Evolutionary conservation across 1,140 invertebrate species (phyloP), one percentile per base, ranked within the genome.

Genomic region (Meloidogyne floridensis): DNA sequence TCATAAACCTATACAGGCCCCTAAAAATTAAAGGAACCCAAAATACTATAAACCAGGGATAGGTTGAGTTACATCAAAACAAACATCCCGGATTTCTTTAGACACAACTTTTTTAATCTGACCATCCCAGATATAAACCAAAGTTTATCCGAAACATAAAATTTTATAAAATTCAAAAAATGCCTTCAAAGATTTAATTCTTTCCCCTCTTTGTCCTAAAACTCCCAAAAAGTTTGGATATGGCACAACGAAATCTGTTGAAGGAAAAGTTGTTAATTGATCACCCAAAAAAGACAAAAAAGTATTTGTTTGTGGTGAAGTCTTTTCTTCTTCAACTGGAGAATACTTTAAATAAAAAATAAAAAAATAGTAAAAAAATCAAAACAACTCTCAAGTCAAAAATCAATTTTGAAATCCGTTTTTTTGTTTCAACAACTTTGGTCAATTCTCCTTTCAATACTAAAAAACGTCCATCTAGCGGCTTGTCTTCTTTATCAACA

Each of bases 161-260:
- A 65, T n/a, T 20, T 20, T 20, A 20, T 20, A 20, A 20, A 20
- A 20, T 20, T 20, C 4, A 65, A 65, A 65, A 65, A 65, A 65
- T 65, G n/a, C 59, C 15, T 15, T n/a, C n/a, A 65, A n/a, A n/a
- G 59, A 65, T n/a, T 65, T 65, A 65, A 65, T 65, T n/a, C 59
- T 65, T n/a, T 65, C 59, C n/a, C 59, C 59, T 65, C n/a, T 65
- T n/a, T 13, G 15, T 65, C 59, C 59, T n/a, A 65, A 15, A 65
- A 65, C 59, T n/a, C 59, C 59, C 59, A 65, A 65, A 65, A 65
- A 65, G 15, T 65, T 65, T n/a, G 59, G 59, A 65, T 65, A 65
- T 6, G 59, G 59, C 2, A 65, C 7, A 65, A 65, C 59, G 5
- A 65, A n/a, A 7, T 65, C 59, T n/a, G n/a, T 65, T n/a, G 59